A percentile compares a stretch with the other conserved stretches of the same genome.
Evolutionary conservation across 1,140 invertebrate genomes (phyloP).

Genomic region (Diorhabda elongata): DNA sequence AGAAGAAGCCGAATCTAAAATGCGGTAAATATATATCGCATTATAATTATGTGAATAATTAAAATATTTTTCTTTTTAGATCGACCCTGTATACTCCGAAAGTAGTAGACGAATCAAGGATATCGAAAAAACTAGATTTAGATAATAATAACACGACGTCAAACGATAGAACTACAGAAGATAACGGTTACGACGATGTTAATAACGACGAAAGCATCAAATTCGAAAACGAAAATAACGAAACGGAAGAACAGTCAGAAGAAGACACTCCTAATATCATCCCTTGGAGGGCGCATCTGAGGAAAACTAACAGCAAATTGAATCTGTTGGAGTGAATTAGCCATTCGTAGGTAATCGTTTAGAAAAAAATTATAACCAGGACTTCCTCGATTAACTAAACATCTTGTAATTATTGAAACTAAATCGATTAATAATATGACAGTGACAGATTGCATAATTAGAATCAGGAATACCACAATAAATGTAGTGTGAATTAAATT

Average conservation of each 20-base stretch:
- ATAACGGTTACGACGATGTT: conserved; percentile 41
- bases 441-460: too few species aligned
- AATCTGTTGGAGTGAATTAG: conserved; percentile 63
- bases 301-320: conserved; percentile 82
- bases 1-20: conserved; percentile 68
- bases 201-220: conserved; percentile 44
- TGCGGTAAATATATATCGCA: conserved; percentile 52
- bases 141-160: conserved; percentile 28
- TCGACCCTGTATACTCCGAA: conserved; percentile 63
- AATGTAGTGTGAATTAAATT: too few species aligned
- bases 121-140: conserved; percentile 4
- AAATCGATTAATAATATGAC: too few species aligned
- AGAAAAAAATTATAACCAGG: not conserved
- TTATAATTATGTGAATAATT: not conserved
- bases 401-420: too few species aligned
- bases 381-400: too few species aligned
- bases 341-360: not conserved
- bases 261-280: conserved; percentile 69
- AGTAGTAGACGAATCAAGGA: conserved; percentile 55
- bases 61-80: conserved; percentile 43
- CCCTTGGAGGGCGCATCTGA: conserved; percentile 80
- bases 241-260: conserved; percentile 47
- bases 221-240: conserved; percentile 36
- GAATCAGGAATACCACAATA: too few species aligned
- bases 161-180: conserved; percentile 32